Conservation (phyloP, 2,888 invertebrate species). For the Ectemnius continuus region DNA sequence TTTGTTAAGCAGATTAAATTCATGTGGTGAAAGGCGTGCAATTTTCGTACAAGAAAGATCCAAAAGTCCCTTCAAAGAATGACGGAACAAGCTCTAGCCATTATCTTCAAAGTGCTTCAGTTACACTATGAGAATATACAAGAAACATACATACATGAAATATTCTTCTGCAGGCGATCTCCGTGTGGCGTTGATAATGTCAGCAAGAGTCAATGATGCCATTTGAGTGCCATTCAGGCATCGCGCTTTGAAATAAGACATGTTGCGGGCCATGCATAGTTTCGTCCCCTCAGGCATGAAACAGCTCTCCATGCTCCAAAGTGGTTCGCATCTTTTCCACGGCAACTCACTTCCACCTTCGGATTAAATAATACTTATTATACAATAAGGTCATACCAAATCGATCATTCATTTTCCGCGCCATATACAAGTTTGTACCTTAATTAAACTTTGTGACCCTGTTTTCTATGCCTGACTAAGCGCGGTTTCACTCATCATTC, state of each 20-base stretch:
- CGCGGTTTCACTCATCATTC: no score
- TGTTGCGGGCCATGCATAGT: slow-evolving; percentile 81
- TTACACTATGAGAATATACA: slow-evolving; percentile 20
- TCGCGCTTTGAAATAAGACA: slow-evolving; percentile 83
- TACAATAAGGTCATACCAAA: no score
- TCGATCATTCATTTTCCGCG: no score
- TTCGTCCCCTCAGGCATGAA: slow-evolving; percentile 85
- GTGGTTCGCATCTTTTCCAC: slow-evolving; percentile 85
- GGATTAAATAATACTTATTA: neutral
- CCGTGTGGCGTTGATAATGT: slow-evolving; percentile 81
- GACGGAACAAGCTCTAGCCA: neutral
- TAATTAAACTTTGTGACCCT: no score
- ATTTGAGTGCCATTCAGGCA: slow-evolving; percentile 82
- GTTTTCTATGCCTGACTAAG: no score
- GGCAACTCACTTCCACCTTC: slow-evolving; percentile 78
- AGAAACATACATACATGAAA: slow-evolving; percentile 81
- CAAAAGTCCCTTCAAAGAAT: neutral
- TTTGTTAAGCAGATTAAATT: no score
- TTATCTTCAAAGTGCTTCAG: neutral
- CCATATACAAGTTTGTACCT: no score
- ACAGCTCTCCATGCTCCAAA: slow-evolving; percentile 86
- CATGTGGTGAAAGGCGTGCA: no score
- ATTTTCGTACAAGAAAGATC: no score
- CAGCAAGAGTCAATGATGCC: slow-evolving; percentile 74
- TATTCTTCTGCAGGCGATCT: slow-evolving; percentile 87